These are phyloP conservation scores for Galaxias olidus DNA, from an alignment of 2,797 vertebrate genomes.

Conservation along the genomic window DNA sequence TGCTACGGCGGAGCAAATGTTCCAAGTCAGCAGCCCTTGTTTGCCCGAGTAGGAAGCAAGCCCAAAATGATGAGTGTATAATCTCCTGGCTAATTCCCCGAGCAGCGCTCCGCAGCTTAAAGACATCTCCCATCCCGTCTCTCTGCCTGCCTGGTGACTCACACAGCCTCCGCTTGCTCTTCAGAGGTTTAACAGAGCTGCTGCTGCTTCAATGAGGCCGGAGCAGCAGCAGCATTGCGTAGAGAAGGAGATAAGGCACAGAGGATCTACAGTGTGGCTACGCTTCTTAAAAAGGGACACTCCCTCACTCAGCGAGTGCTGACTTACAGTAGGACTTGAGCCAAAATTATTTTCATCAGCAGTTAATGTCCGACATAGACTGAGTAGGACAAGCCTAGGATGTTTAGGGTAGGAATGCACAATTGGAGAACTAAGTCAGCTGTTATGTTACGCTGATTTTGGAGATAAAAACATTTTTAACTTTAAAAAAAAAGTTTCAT, in stretches of 20 bases:
- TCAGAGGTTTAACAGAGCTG: constrained; percentile 55
- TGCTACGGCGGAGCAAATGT: constrained; percentile 73
- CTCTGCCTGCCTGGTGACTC: constrained; percentile 72
- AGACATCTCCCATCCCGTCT: constrained; percentile 77
- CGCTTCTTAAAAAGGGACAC: constrained; percentile 22
- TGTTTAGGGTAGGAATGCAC: too few relatives aligned
- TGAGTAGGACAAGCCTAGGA: too few relatives aligned
- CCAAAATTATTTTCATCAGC: too few relatives aligned
- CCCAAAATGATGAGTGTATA: constrained; percentile 84
- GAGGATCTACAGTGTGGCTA: constrained; percentile 61
- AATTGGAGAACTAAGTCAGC: too few relatives aligned
- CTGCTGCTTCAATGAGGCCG: constrained; percentile 54
- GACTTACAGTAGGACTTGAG: too few relatives aligned
- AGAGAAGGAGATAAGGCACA: constrained; percentile 69
- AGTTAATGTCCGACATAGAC: too few relatives aligned
- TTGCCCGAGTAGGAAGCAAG: constrained; percentile 77
- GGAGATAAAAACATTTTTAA: too few relatives aligned
- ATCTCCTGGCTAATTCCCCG: constrained; percentile 84
- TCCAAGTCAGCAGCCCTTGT: constrained; percentile 79
- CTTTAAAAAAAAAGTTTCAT: too few relatives aligned
- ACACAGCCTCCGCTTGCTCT: constrained; percentile 67
- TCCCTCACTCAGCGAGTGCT: too few relatives aligned
- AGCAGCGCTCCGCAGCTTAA: constrained; percentile 79
- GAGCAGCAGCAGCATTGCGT: too few relatives aligned
- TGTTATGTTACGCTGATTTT: too few relatives aligned